Percentiles rank a stretch among this genome's conserved stretches.
Evolutionary conservation across 1,140 invertebrate species (phyloP).

Genomic region (Papilio xuthus): DNA sequence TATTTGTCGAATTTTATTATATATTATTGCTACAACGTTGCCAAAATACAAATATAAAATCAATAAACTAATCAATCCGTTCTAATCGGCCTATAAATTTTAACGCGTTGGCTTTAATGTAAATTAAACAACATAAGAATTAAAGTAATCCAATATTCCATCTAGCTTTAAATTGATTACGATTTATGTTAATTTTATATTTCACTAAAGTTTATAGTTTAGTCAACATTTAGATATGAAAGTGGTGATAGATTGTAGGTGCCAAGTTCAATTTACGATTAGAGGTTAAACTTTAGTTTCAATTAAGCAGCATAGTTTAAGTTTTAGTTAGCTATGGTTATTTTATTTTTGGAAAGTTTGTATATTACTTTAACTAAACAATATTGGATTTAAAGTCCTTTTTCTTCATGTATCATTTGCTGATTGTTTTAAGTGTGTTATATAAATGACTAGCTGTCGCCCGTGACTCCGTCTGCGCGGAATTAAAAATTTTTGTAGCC

Average conservation of each 20-base stretch:
- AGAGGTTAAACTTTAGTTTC: neutral
- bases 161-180: constrained; percentile 2
- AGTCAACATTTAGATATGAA: neutral
- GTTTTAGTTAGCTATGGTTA: no score
- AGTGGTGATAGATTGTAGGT: neutral
- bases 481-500: no score
- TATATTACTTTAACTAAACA: no score
- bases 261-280: neutral
- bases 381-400: no score
- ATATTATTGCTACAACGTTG: neutral
- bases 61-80: constrained; percentile 14
- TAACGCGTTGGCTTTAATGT: neutral
- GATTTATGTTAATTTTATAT: constrained; percentile 3
- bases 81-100: constrained; percentile 14
- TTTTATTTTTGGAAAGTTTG: no score
- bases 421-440: no score
- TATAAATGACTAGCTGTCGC: no score
- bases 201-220: neutral
- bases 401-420: no score
- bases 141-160: neutral
- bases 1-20: neutral
- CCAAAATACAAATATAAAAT: neutral
- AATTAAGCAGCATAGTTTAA: neutral
- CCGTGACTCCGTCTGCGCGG: no score
- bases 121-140: constrained; percentile 6